phyloP scores from a whole-genome alignment of 2,797 vertebrate genomes.

The Pseudocheirus occidentalis region DNA sequence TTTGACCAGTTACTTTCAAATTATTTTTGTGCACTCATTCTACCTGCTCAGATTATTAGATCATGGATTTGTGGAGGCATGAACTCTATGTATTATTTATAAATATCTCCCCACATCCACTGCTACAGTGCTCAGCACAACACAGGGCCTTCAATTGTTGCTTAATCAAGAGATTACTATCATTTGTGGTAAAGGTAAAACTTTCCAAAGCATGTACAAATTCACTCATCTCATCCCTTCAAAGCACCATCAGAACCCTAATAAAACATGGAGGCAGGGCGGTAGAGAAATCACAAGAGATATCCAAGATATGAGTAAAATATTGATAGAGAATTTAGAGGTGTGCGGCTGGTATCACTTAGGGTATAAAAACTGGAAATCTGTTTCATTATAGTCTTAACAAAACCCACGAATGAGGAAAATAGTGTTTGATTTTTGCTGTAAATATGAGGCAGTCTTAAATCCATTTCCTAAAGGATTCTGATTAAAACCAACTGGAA shows the following conservation, averaged over 20 bases:
- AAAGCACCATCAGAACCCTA: neutral
- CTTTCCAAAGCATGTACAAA: conserved; percentile 14
- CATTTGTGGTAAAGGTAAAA: conserved; percentile 1
- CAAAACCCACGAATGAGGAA: neutral
- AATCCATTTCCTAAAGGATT: conserved; percentile 1
- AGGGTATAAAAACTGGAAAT: neutral
- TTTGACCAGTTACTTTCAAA: neutral
- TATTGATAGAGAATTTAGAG: neutral
- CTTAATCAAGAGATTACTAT: conserved; percentile 1
- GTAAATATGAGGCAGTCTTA: neutral
- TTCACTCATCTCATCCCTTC: neutral
- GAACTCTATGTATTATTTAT: neutral
- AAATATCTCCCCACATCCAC: neutral
- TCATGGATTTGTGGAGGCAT: neutral
- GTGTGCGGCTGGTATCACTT: neutral
- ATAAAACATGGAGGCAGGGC: neutral
- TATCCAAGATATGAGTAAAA: neutral
- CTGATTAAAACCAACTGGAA: neutral
- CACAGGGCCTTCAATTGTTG: neutral
- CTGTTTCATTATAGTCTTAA: neutral
- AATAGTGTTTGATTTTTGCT: neutral
- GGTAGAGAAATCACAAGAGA: neutral
- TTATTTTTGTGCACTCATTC: neutral
- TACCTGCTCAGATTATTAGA: neutral
- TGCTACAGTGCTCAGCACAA: neutral